Evolutionary conservation across 2,888 invertebrate species (phyloP), one percentile per base, ranked within the genome.

Genomic region (Apodemia mormo): DNA sequence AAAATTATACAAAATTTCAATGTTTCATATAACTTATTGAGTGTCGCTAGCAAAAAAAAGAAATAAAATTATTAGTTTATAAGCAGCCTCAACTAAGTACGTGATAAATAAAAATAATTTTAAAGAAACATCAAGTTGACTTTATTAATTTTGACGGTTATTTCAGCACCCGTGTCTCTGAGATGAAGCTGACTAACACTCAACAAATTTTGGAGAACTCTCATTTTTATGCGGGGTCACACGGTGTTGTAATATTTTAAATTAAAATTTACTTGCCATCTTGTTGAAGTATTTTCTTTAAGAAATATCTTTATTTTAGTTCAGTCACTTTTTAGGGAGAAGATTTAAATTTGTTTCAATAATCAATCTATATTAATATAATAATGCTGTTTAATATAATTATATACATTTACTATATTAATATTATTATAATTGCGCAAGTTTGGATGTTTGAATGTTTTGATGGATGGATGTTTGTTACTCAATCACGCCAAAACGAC

Each of bases 211-310:
- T 64, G 14, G 37, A 37, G 64, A 64, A 64, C 64, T n/a, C 64
- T 64, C 64, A 64, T 64, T 64, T 14, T 64, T 14, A 64, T 64
- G 64, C 64, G 64, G 14, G n/a, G 37, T 64, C 64, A 64, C 45
- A 40, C 66, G 4, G 30, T 22, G 12, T 9, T n/a, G 66, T 66
- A 49, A 66, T 66, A 66, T 45, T 66, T 66, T 66, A 66, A 66
- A 49, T 66, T 66, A 43, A 66, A 29, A 66, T 43, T 29, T 66
- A 66, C 40, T 45, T 49, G 12, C 30, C n/a, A 33, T 64, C 2
- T 40, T 66, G 64, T 30, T 64, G 14, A 61, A 37, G 29, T 61
- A 37, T 61, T 61, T 58, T 61, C 33, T n/a, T 8, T 14, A 61
- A 33, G 12, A 61, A 61, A 61, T 61, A 14, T 9, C 33, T 61